Evolutionary conservation across 2,113 vertebrate species (phyloP), one percentile per base, ranked within the genome.

Genomic region (Gnathonemus echidnorhynchus): DNA sequence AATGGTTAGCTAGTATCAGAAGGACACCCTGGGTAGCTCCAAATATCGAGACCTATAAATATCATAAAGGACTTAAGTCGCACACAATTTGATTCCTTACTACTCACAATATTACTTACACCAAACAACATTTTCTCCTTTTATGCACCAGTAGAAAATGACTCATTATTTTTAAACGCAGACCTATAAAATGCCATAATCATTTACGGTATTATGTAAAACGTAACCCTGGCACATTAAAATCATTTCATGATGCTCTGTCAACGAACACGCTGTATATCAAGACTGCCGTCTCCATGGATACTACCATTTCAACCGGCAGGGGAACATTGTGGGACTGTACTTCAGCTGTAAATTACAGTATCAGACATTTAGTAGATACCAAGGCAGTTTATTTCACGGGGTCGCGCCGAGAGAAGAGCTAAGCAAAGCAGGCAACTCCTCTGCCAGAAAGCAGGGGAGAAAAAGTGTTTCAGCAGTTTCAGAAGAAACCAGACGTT

Each of bases 201-300:
- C 35, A 53, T 52, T 50, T 53, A 53, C 24, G 4, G 27, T 52
- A 87, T 52, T n/a, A n/a, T 87, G 24, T 52, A 35, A 87, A 87
- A 87, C 3, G 15, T 7, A 87, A 31, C 48, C 13, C 49, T 27
- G 48, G 5, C 86, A 87, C 24, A 52, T 52, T 31, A 17, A 52
- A 21, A 35, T 31, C 24, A 52, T 35, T 50, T 87, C 11, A 19
- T 15, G n/a, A 46, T 85, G 49, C 48, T 31, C n/a, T 35, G 86
- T 53, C 48, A 87, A 39, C 10, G 5, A 56, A 15, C 49, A 21
- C 24, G 49, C 19, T 52, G 86, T 87, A 35, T 39, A 53, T 5
- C 13, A 24, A 35, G 86, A 39, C 86, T 56, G 50, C 49, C 52
- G 52, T 89, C 89, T 89, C 89, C 77, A 89, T 89, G 89, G 89